Percentiles rank a stretch among this genome's conserved stretches.
phyloP scores from a whole-genome alignment of 2,113 vertebrate species.

The Pollimyrus isidori region DNA sequence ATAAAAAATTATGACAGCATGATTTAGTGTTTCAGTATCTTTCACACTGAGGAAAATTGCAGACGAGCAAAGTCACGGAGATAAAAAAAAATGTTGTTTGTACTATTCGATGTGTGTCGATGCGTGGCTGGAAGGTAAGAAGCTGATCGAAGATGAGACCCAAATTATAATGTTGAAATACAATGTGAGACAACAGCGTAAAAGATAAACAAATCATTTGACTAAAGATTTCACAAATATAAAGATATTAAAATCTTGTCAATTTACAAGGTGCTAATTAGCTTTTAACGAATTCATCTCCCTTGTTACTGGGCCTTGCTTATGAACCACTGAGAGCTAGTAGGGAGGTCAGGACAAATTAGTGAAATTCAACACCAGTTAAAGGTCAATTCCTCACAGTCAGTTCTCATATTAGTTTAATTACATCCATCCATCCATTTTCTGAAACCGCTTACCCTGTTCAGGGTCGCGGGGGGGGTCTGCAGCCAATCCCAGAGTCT shows the following conservation, averaged over 20 bases:
- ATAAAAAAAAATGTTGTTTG: neutral
- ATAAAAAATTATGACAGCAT: too few species aligned
- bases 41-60: too few species aligned
- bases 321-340: neutral
- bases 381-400: neutral
- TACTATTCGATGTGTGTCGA: too few species aligned
- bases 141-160: neutral
- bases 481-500: neutral
- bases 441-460: neutral
- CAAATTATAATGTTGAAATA: neutral
- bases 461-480: neutral
- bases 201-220: neutral
- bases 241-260: neutral
- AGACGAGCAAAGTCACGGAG: too few species aligned
- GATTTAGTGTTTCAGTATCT: too few species aligned
- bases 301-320: neutral
- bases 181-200: neutral
- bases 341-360: neutral
- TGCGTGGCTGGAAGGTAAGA: neutral
- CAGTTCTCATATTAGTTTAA: neutral
- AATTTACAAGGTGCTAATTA: neutral
- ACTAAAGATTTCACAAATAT: neutral
- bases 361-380: neutral
- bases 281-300: neutral
- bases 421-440: neutral